Evolutionary conservation across 2,888 invertebrate species (phyloP).

Genomic region (Drosophila monieri): DNA sequence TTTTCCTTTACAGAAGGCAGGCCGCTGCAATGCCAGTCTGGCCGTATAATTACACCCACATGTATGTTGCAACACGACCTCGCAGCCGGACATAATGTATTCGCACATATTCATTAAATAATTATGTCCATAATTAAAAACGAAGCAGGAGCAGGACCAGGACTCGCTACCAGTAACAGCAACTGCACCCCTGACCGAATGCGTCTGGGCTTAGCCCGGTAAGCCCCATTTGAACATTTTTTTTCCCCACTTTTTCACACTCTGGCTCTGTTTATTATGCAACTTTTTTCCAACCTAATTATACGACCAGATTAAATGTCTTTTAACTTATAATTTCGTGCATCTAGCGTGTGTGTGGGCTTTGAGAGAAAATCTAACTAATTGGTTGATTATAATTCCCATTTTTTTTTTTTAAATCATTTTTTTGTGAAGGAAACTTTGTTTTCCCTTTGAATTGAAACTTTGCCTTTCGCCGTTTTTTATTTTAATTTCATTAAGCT

Average conservation of each 20-base stretch:
- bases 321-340: slow-evolving; percentile 16
- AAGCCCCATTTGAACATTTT: background rate
- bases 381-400: background rate
- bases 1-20: slow-evolving; percentile 33
- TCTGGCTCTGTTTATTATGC: slow-evolving; percentile 3
- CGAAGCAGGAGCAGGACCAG: slow-evolving; percentile 27
- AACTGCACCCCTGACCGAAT: too few relatives aligned
- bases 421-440: background rate
- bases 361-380: background rate
- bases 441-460: background rate
- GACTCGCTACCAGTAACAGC: too few relatives aligned
- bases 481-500: background rate
- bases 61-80: slow-evolving; percentile 11
- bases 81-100: slow-evolving; percentile 30
- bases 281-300: slow-evolving; percentile 18
- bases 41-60: slow-evolving; percentile 68
- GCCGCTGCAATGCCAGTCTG: slow-evolving; percentile 28
- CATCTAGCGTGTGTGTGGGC: background rate
- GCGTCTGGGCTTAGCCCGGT: slow-evolving; percentile 7
- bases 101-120: slow-evolving; percentile 68
- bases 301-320: slow-evolving; percentile 23
- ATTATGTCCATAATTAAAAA: slow-evolving; percentile 74
- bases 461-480: background rate
- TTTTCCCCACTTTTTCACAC: background rate
- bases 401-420: background rate